Evolutionary conservation across 2,113 vertebrate species (phyloP).

Genomic region (Okapia johnstoni): DNA sequence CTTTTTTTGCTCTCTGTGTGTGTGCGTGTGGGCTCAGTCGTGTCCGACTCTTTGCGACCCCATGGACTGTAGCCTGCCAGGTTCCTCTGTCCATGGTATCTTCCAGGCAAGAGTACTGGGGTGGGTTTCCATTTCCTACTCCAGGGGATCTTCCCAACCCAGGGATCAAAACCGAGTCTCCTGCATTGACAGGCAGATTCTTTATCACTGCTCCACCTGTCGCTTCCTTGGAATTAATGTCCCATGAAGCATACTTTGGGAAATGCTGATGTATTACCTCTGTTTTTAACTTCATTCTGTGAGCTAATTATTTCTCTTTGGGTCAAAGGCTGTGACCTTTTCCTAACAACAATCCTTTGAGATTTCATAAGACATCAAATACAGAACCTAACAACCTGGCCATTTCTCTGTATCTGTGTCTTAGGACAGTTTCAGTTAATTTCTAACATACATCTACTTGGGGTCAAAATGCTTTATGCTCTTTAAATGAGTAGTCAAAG

Average conservation of each 20-base stretch:
- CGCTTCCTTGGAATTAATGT: neutral
- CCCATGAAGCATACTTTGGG: neutral
- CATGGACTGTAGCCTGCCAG: too few relatives aligned
- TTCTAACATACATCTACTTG: neutral
- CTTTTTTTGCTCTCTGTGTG: neutral
- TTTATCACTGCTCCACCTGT: too few relatives aligned
- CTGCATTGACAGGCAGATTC: too few relatives aligned
- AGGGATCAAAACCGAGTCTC: too few relatives aligned
- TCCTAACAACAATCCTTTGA: neutral
- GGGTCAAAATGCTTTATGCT: neutral
- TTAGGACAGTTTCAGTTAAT: neutral
- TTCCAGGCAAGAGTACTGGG: too few relatives aligned
- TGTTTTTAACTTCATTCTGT: neutral
- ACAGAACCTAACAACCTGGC: neutral
- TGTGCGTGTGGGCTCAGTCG: too few relatives aligned
- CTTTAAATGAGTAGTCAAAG: neutral
- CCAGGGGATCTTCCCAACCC: too few relatives aligned
- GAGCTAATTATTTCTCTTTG: neutral
- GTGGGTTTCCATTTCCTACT: too few relatives aligned
- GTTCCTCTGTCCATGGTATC: too few relatives aligned
- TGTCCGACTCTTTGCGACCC: too few relatives aligned
- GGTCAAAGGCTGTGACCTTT: neutral
- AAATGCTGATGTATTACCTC: neutral
- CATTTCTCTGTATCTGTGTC: neutral
- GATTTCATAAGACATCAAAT: neutral